These are phyloP conservation scores for Andricus grossulariae DNA, from an alignment of 1,140 invertebrate species.

Conservation along the genomic window DNA sequence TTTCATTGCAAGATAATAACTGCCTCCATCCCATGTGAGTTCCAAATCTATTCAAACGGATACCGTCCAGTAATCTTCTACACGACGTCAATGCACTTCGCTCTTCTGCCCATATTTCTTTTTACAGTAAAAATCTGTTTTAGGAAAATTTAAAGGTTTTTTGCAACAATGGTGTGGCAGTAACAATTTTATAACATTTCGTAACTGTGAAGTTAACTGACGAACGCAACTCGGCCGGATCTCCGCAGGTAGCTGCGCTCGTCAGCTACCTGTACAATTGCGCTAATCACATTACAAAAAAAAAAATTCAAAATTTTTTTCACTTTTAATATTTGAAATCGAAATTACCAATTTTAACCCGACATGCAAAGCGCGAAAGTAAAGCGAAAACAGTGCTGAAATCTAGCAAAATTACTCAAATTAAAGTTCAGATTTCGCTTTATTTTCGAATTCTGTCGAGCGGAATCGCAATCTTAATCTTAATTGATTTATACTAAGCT, in stretches of 20 bases:
- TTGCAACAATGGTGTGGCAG: too few species aligned
- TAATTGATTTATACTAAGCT: not conserved
- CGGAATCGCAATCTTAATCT: not conserved
- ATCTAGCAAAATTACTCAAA: not conserved
- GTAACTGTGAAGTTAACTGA: too few species aligned
- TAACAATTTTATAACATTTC: too few species aligned
- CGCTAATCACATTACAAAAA: too few species aligned
- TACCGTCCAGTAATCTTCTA: constrained; percentile 57
- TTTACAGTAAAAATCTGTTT: not conserved
- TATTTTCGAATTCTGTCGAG: not conserved
- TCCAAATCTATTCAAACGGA: constrained; percentile 55
- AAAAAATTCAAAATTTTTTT: too few species aligned
- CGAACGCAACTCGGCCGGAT: too few species aligned
- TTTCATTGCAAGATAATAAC: not conserved
- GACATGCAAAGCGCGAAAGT: too few species aligned
- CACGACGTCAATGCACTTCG: constrained; percentile 51
- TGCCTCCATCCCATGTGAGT: constrained; percentile 37
- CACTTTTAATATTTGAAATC: too few species aligned
- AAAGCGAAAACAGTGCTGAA: not conserved
- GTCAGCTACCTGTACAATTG: too few species aligned
- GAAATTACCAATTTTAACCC: too few species aligned
- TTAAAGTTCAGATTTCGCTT: not conserved
- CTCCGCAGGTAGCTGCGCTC: too few species aligned
- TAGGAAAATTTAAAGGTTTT: too few species aligned
- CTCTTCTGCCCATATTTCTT: constrained; percentile 24